Base-by-base conservation (phyloP, 2,113 vertebrate genomes). In the Corapipo altera region DNA sequence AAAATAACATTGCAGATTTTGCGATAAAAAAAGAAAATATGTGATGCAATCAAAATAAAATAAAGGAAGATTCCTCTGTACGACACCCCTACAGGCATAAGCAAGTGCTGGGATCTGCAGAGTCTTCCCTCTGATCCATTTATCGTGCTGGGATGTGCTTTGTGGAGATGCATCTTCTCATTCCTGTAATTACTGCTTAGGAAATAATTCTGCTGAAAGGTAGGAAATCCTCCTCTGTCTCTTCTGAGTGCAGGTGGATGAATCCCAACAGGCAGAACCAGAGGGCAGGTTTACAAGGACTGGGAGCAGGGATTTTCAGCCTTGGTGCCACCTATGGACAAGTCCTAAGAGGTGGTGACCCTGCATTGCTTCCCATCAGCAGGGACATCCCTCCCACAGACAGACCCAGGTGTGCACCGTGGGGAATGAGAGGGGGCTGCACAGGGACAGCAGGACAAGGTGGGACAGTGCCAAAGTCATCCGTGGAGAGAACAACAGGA, bases 381-480 rank as follows among this genome's bases (percentile, higher is more conserved):
- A 55, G 26, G 39, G 18, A 15, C 49, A 59, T 12, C 30, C 61
- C 32, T 46, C 9, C 49, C 27, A 48, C 26, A 76, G 75, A n/a
- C 15, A 55, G 51, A n/a, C 1, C 33, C 77, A 69, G 59, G 20
- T 59, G 81, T 51, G 48, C 64, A 6, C 41, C 21, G 19, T 0
- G 5, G 46, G 59, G 3, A 48, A 1, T 0, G 12, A 0, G 2
- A 17, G n/a, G 4, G 2, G 30, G 43, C 83, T 58, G 33, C 27
- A 19, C n/a, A 48, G 21, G 52, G 58, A 49, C 77, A 54, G 33
- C 26, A 43, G 72, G 12, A 59, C 35, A 54, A 55, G 21, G 33
- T 22, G 30, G 4, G 19, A 17, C 33, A 74, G 9, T 5, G 12
- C 76, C 76, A 67, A 73, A 86, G 7, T 6, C 59, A 79, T 30